Evolutionary conservation across 2,797 vertebrate genomes (phyloP).

Genomic region (Cacajao melanocephalus): DNA sequence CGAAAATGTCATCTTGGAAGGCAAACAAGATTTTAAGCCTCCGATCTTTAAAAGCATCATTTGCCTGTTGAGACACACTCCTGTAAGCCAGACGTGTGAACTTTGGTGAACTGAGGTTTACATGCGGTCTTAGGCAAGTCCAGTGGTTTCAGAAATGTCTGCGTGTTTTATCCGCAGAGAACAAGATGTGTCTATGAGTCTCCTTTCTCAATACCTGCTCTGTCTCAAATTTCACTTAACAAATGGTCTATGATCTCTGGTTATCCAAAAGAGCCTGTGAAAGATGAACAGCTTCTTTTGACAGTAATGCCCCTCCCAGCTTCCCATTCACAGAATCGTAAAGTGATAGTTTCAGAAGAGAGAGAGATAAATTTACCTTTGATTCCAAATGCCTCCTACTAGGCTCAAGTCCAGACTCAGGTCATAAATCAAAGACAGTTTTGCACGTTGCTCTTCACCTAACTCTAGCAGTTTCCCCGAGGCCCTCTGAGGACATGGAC

Average conservation of each 20-base stretch:
- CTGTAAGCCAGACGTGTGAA: slow-evolving; percentile 9
- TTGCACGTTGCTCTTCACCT: background rate
- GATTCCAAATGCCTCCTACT: background rate
- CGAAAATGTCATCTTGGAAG: slow-evolving; percentile 30
- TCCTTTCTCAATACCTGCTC: background rate
- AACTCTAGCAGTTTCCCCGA: background rate
- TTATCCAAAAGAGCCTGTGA: background rate
- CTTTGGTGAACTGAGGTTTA: background rate
- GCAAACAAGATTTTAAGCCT: slow-evolving; percentile 21
- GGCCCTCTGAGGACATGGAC: background rate
- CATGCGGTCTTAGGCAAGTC: background rate
- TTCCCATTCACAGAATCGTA: background rate
- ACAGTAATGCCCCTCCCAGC: background rate
- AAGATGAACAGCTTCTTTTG: background rate
- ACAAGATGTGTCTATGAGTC: background rate
- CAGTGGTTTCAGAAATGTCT: background rate
- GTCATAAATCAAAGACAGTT: slow-evolving; percentile 48
- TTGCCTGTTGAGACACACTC: background rate
- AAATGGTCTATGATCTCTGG: background rate
- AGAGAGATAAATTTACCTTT: background rate
- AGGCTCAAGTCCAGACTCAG: slow-evolving; percentile 38
- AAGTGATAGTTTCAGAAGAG: background rate
- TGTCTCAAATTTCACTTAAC: background rate
- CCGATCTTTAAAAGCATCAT: slow-evolving; percentile 28
- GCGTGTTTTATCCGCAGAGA: background rate